A percentile compares a stretch with the other conserved stretches of the same genome.
phyloP scores from a whole-genome alignment of 2,888 invertebrate species.

The Cosmia pyralina region DNA sequence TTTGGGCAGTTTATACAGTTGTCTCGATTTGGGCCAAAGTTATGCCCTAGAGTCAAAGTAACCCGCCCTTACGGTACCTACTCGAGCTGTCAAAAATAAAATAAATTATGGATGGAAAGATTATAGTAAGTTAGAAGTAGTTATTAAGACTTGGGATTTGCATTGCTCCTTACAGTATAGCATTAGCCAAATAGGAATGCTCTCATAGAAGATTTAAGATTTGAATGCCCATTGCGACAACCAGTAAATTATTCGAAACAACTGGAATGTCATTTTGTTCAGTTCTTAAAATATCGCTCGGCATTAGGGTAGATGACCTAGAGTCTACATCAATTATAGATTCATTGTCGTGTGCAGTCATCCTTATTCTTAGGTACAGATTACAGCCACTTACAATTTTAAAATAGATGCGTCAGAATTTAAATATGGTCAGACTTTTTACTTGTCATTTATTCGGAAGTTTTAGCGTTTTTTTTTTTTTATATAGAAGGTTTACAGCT shows the following conservation, averaged over 20 bases:
- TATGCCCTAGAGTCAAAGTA: too few relatives aligned
- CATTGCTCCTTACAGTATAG: slow-evolving; percentile 11
- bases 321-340: slow-evolving; percentile 24
- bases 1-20: too few relatives aligned
- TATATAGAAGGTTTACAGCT: too few relatives aligned
- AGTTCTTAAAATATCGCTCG: slow-evolving; percentile 49
- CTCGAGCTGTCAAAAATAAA: too few relatives aligned
- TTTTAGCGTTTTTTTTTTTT: background rate
- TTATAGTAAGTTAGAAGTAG: too few relatives aligned
- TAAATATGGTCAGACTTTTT: slow-evolving; percentile 2
- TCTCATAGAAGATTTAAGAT: slow-evolving; percentile 23
- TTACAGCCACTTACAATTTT: slow-evolving; percentile 10
- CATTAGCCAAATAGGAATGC: slow-evolving; percentile 20
- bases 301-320: slow-evolving; percentile 42
- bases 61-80: too few relatives aligned
- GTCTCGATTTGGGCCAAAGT: too few relatives aligned
- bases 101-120: too few relatives aligned
- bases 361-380: slow-evolving; percentile 41
- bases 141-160: background rate
- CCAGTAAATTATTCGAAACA: slow-evolving; percentile 42
- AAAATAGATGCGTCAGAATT: slow-evolving; percentile 19
- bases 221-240: slow-evolving; percentile 1
- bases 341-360: slow-evolving; percentile 43
- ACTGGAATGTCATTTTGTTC: slow-evolving; percentile 44
- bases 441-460: background rate